Percentiles rank a stretch among this genome's conserved stretches.
Conservation (phyloP, 64 coral and sea anemone species). For the Trachythela sp. region DNA sequence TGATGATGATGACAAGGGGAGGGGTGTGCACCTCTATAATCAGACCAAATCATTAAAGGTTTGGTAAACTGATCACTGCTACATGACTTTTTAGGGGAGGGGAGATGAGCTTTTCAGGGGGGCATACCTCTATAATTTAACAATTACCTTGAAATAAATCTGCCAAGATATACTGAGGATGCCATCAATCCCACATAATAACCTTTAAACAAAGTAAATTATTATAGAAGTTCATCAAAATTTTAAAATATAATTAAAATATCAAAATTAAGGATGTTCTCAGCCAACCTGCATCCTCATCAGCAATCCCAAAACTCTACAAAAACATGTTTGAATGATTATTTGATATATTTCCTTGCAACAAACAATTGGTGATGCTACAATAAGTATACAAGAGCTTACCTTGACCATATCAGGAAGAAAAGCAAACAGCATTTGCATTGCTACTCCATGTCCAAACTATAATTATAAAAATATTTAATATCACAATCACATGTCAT, state of each 20-base stretch:
- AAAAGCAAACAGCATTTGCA: conserved; percentile 60
- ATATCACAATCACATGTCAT: not conserved
- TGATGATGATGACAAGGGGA: too few relatives aligned
- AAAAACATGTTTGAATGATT: not conserved
- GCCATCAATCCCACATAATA: conserved; percentile 65
- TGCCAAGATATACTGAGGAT: conserved; percentile 55
- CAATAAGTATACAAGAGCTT: not conserved
- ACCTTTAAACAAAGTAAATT: conserved; percentile 22
- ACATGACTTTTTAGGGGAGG: not conserved
- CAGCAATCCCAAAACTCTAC: conserved; percentile 62
- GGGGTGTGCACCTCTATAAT: too few relatives aligned
- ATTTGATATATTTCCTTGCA: not conserved
- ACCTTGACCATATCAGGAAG: conserved; percentile 74
- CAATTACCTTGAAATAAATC: conserved; percentile 39
- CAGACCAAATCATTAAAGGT: too few relatives aligned
- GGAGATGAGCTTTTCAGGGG: too few relatives aligned
- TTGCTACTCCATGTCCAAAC: conserved; percentile 38
- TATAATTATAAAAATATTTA: not conserved
- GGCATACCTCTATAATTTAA: not conserved
- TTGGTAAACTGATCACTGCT: too few relatives aligned
- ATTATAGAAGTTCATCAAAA: not conserved
- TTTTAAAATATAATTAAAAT: not conserved
- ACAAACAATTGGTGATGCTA: not conserved
- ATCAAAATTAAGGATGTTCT: not conserved
- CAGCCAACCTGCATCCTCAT: conserved; percentile 58